phyloP scores from a whole-genome alignment of 2,113 vertebrate species.

The Mesocricetus auratus region DNA sequence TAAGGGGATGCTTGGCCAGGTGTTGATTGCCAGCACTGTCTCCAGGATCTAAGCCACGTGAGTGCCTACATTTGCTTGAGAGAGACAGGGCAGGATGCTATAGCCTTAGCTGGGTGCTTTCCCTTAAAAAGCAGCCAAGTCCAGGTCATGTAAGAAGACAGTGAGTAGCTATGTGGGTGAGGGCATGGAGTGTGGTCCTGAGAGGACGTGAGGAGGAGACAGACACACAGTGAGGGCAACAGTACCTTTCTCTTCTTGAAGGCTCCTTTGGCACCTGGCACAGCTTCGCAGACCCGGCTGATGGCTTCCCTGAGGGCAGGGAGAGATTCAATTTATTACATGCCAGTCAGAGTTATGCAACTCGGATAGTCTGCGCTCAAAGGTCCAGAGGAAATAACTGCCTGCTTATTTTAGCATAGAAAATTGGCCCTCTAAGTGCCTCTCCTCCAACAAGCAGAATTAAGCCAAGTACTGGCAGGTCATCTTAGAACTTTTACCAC shows the following conservation, averaged over 20 bases:
- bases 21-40: not conserved
- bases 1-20: not conserved
- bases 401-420: not conserved
- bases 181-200: not conserved
- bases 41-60: not conserved
- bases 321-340: slow-evolving; percentile 57
- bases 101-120: not conserved
- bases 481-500: not conserved
- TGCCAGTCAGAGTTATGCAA: not conserved
- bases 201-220: not conserved
- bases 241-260: slow-evolving; percentile 98
- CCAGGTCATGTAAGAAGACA: not conserved
- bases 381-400: not conserved
- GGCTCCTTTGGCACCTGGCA: slow-evolving; percentile 95
- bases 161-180: not conserved
- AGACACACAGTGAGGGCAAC: not conserved
- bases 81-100: not conserved
- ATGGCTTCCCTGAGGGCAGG: slow-evolving; percentile 95
- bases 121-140: not conserved
- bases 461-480: not conserved
- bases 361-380: not conserved
- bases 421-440: not conserved
- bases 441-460: not conserved
- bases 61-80: not conserved
- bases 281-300: slow-evolving; percentile 96